phyloP scores from a whole-genome alignment of 2,888 invertebrate genomes.

The Volucella bombylans region DNA sequence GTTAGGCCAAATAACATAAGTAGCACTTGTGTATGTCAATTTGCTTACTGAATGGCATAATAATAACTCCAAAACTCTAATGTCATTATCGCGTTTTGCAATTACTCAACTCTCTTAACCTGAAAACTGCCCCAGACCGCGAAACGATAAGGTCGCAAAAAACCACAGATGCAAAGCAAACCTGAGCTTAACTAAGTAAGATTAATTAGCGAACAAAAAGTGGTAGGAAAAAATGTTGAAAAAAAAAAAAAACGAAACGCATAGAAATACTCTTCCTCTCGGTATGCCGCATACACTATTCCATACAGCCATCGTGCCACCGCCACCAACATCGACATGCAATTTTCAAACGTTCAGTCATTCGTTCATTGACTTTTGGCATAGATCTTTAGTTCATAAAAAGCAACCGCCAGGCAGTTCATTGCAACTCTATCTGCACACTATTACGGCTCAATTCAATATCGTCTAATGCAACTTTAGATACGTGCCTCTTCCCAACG shows the following conservation, averaged over 20 bases:
- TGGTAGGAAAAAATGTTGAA: not conserved
- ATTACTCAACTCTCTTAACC: slow-evolving; percentile 20
- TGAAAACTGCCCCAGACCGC: slow-evolving; percentile 61
- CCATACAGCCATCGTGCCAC: not conserved
- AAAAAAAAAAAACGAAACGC: not conserved
- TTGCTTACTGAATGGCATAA: no score
- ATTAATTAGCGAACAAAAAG: slow-evolving; percentile 9
- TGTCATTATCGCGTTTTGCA: no score
- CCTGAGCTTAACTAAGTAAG: slow-evolving; percentile 19
- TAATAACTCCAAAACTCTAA: no score
- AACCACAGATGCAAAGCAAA: not conserved
- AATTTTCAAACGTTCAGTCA: slow-evolving; percentile 60
- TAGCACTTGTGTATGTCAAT: no score
- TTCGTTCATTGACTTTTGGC: slow-evolving; percentile 72
- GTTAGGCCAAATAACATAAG: no score
- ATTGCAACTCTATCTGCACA: slow-evolving; percentile 54
- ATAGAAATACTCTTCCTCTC: slow-evolving; percentile 23
- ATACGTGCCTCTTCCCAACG: slow-evolving; percentile 37
- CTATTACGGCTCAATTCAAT: slow-evolving; percentile 41
- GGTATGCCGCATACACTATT: not conserved
- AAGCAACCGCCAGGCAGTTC: slow-evolving; percentile 61
- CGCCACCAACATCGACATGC: slow-evolving; percentile 38
- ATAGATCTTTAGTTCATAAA: slow-evolving; percentile 67
- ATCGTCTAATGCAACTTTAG: slow-evolving; percentile 55
- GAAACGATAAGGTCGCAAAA: slow-evolving; percentile 51